Base-by-base conservation (phyloP, 2,888 invertebrate genomes). In the Beris chalybata region DNA sequence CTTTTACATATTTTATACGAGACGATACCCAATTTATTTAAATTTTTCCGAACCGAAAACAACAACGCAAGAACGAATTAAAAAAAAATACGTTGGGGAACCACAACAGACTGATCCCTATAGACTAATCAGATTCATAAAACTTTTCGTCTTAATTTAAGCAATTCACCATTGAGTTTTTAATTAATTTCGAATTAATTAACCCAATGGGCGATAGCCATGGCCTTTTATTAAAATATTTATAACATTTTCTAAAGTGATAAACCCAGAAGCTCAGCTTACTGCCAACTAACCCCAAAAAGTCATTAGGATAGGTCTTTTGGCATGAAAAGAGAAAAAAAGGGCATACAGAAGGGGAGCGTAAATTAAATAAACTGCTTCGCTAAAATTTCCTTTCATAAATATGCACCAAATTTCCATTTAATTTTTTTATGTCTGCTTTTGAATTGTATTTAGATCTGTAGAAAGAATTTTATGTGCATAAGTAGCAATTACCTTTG, bases 181-280 rank as follows among this genome's bases (percentile, higher is more conserved):
- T 61, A 50, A 61, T 61, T 61, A 61, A 61, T 61, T 61, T 61
- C 50, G 52, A 61, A 61, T 61, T 61, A 61, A 61, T 61, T 61
- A 61, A 61, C 61, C 61, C 59, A 32, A 58, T 47, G 47, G 57
- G 44, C 45, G 57, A 44, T 61, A 61, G 61, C 61, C 52, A 32
- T 15, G 50, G 38, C 43, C 32, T 61, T 30, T 61, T 52, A 61
- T 61, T 61, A 61, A 61, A 61, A 61, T 52, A 61, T 61, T 61
- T 52, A 61, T 22, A 61, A 38, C 32, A 22, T 50, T 43, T 31
- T 32, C 52, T 38, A 43, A 48, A 6, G 48, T 9, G 7, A 38
- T 38, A 38, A 38, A 9, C 38, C 38, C 38, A 38, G 9, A 38
- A 38, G 9, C 9, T 38, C 22, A 22, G 22, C 9, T 38, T 38